Evolutionary conservation across 2,797 vertebrate genomes (phyloP).

Genomic region (Hydrocynus forskahlii): DNA sequence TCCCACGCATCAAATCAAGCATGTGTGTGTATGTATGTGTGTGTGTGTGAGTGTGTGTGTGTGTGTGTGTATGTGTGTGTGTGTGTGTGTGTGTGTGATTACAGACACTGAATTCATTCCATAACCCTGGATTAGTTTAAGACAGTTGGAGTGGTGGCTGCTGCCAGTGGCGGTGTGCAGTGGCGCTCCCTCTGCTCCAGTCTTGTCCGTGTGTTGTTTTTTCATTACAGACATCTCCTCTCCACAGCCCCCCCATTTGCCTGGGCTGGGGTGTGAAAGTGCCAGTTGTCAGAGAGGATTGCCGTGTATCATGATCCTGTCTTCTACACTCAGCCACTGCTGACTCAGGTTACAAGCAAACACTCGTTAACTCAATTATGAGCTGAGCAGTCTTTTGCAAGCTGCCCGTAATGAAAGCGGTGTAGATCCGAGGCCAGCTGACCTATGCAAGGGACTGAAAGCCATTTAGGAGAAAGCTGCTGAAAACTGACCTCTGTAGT

Average conservation of each 20-base stretch:
- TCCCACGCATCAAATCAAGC: not conserved
- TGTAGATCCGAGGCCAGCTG: constrained; percentile 68
- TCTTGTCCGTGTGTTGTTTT: not conserved
- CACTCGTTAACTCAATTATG: constrained; percentile 77
- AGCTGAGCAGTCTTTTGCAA: constrained; percentile 68
- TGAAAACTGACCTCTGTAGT: constrained; percentile 52
- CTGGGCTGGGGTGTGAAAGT: constrained; percentile 49
- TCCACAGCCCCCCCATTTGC: constrained; percentile 60
- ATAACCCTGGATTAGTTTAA: constrained; percentile 68
- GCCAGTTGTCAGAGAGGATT: constrained; percentile 37
- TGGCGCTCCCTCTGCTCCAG: not conserved
- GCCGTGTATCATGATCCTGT: not conserved
- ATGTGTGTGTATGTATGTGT: constrained; percentile 1
- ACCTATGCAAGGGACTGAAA: constrained; percentile 24
- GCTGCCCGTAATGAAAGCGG: constrained; percentile 65
- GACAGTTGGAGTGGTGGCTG: constrained; percentile 4
- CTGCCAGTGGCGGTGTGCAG: not conserved
- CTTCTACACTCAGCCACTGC: not conserved
- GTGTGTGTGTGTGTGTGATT: constrained; percentile 3
- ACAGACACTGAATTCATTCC: constrained; percentile 71
- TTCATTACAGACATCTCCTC: constrained; percentile 20
- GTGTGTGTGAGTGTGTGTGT: not conserved
- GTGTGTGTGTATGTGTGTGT: not conserved
- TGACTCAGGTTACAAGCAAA: constrained; percentile 69
- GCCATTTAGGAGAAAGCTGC: constrained; percentile 59